Base-by-base conservation (phyloP, 2,888 invertebrate species). In the Eupithecia pulchellata region DNA sequence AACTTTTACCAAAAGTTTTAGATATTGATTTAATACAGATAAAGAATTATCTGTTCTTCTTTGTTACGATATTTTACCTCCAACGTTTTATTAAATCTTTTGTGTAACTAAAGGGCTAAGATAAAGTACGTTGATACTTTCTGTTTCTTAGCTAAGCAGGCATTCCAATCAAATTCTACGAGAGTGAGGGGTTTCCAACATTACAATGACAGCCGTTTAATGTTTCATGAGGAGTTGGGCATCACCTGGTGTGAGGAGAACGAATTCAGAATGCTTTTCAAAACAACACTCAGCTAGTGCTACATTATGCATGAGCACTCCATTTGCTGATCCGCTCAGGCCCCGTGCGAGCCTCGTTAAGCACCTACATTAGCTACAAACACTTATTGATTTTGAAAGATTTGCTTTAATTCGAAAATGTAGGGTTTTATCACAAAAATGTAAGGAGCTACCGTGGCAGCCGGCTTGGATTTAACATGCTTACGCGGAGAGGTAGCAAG, bases 231-330 rank as follows among this genome's bases (percentile, higher is more conserved):
- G 90, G 85, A 83, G 86, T 87, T 86, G 89, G 86, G 89, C 90
- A 89, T 90, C 91, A 93, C 91, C 91, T 91, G 93, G 91, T 89
- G 89, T 91, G 91, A 92, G 90, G 91, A 91, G 92, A 92, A 91
- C 92, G 93, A 91, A 93, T 93, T 93, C 91, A 90, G 92, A 92
- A 93, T 89, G 92, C 91, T 92, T 92, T 93, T 92, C 91, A 92
- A 93, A 93, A 93, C 94, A 93, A 92, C 93, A 92, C 92, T 92
- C 93, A 91, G 91, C 83, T 87, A 83, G 86, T 82, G 88, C 89
- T 94, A 92, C 94, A 94, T 94, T 92, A 94, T 94, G 93, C 92
- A 94, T 93, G 93, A 93, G 91, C 93, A 93, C 93, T 94, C 93
- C 93, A 93, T 93, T 93, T 93, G 92, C 89, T 92, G 92, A 93